phyloP scores from a whole-genome alignment of 1,140 invertebrate genomes.

The Polypedilum pembai region DNA sequence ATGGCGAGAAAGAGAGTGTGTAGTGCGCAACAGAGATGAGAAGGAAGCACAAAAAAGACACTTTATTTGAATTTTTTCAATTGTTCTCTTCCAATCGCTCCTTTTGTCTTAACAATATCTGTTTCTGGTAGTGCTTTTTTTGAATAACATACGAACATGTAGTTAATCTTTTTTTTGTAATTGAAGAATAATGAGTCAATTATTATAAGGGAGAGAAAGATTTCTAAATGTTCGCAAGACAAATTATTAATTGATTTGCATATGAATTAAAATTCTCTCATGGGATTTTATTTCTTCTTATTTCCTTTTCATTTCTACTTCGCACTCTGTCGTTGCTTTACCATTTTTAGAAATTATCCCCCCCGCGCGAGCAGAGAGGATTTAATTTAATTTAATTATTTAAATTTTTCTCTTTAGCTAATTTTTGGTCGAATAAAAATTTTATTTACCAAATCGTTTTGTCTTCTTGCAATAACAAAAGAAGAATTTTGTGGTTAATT shows the following conservation, averaged over 20 bases:
- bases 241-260: constrained; percentile 19
- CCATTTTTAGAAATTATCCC: neutral
- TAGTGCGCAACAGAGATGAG: neutral
- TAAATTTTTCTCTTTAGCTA: neutral
- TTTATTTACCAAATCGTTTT: too few species aligned
- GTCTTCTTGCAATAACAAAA: too few species aligned
- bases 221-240: neutral
- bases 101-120: neutral
- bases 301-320: neutral
- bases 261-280: constrained; percentile 14
- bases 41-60: constrained; percentile 15
- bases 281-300: neutral
- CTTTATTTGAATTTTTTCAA: constrained; percentile 10
- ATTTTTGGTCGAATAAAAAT: too few species aligned
- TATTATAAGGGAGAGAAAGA: neutral
- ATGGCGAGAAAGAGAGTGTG: neutral
- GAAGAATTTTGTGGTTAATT: too few species aligned
- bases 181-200: constrained; percentile 11
- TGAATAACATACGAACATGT: too few species aligned
- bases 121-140: neutral
- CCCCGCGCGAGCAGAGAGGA: too few species aligned
- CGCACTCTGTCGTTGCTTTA: neutral
- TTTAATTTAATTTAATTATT: neutral
- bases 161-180: neutral
- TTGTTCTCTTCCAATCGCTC: neutral